phyloP scores from a whole-genome alignment of 30 jellyfish, hydroid and myxozoan species.

The Cassiopea andromeda region DNA sequence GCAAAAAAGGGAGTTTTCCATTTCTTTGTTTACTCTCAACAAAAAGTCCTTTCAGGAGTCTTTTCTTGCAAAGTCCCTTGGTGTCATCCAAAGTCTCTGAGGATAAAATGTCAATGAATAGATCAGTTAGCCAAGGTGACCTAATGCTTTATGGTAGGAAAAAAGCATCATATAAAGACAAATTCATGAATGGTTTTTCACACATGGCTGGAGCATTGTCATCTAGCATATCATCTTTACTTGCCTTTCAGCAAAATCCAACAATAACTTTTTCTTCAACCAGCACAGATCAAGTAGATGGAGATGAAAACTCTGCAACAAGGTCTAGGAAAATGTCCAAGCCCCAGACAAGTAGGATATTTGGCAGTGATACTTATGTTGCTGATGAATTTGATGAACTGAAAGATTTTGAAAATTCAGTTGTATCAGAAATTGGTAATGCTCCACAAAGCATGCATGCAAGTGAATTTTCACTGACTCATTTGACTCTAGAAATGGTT shows the following conservation, averaged over 20 bases:
- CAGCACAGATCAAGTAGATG: neutral
- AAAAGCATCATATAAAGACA: neutral
- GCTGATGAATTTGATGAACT: slow-evolving; percentile 45
- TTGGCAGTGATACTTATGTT: slow-evolving; percentile 69
- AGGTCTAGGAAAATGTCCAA: neutral
- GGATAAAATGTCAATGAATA: neutral
- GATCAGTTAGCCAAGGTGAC: slow-evolving; percentile 24
- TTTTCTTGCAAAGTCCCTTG: slow-evolving; percentile 76
- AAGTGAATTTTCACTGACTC: slow-evolving; percentile 85
- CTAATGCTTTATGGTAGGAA: neutral
- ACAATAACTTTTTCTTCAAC: neutral
- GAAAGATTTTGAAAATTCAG: slow-evolving; percentile 73
- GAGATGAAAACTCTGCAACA: neutral
- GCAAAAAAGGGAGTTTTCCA: slow-evolving; percentile 27
- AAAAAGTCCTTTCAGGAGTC: slow-evolving; percentile 79
- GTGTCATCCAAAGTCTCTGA: slow-evolving; percentile 65
- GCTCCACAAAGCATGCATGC: neutral
- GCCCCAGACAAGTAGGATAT: slow-evolving; percentile 15
- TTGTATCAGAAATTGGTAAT: slow-evolving; percentile 31
- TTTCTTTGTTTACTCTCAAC: slow-evolving; percentile 62
- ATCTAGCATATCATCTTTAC: slow-evolving; percentile 29
- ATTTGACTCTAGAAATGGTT: slow-evolving; percentile 82
- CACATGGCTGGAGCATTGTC: slow-evolving; percentile 44
- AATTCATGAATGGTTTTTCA: slow-evolving; percentile 11
- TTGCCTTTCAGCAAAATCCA: neutral